Percentiles rank a stretch among this genome's conserved stretches.
Evolutionary conservation across 2,888 invertebrate genomes (phyloP).

Genomic region (Disparrhopalites patrizii): DNA sequence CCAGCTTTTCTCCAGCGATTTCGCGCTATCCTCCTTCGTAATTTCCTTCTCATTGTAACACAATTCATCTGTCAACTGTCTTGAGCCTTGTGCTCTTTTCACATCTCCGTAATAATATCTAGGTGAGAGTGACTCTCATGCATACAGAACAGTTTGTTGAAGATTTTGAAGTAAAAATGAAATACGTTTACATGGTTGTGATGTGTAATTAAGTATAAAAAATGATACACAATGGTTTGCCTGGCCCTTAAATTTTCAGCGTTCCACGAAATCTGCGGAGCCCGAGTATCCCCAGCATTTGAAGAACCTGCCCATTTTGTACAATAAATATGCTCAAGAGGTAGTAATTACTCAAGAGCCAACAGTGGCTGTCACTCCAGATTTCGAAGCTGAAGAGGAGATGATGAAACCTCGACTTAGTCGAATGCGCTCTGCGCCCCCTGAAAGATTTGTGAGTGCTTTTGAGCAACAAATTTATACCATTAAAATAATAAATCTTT

Average conservation of each 20-base stretch:
- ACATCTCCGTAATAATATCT: too few species aligned
- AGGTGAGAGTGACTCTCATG: too few species aligned
- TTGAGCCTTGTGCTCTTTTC: too few species aligned
- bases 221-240: not conserved
- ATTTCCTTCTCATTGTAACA: too few species aligned
- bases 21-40: too few species aligned
- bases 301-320: conserved; percentile 58
- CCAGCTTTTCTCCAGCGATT: too few species aligned
- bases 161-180: too few species aligned
- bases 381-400: conserved; percentile 48
- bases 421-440: conserved; percentile 42
- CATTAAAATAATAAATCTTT: conserved; percentile 15
- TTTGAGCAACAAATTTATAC: conserved; percentile 11
- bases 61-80: too few species aligned
- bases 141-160: too few species aligned
- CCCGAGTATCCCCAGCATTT: conserved; percentile 42
- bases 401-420: conserved; percentile 33
- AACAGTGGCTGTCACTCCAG: conserved; percentile 50
- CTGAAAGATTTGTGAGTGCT: conserved; percentile 36
- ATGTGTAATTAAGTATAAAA: too few species aligned
- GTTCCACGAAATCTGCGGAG: conserved; percentile 47
- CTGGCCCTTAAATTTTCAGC: conserved; percentile 26
- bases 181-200: too few species aligned
- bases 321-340: conserved; percentile 63
- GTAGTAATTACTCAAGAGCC: conserved; percentile 31